Base-by-base conservation (phyloP, 2,797 vertebrate species). In the Liasis olivaceus region DNA sequence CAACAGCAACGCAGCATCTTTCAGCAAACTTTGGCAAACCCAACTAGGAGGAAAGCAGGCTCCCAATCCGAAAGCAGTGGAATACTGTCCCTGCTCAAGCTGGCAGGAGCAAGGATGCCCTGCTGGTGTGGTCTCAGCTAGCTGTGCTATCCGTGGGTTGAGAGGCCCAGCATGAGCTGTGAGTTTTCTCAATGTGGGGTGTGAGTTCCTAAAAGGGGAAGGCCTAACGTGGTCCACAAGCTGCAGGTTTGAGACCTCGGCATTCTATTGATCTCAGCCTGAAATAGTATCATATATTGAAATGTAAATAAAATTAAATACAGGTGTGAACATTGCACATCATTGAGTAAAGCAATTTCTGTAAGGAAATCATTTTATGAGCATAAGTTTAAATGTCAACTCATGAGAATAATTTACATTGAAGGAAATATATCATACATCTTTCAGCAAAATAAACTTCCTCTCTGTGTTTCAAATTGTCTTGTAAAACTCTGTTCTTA, bases 341-440 rank as follows among this genome's bases (percentile, higher is more conserved):
- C 28, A 31, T n/a, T 54, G 58, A 59, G 47, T 77, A 72, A 88
- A 77, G 42, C 69, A 63, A 84, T 54, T 77, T 88, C 87, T 81
- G 7, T 54, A 56, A 62, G 56, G 42, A 81, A 88, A 81, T 92
- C 31, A 87, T 77, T 81, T 54, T 51, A 51, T 60, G 58, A 81
- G 42, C 42, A 9, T 20, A 81, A 54, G 58, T 88, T 92, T 88
- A 92, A 88, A 88, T 84, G 86, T 22, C 28, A 92, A 22, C 42
- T 54, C 47, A 28, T 4, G 60, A 91, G 42, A 88, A 62, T 59
- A 88, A 81, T 51, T 88, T 42, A 81, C 17, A 81, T 1, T 54
- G 69, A 88, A 88, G 59, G 28, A 92, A 88, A 92, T 84, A 17
- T 47, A 84, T 92, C 88, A 92, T 91, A 87, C 42, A 77, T 88